Evolutionary conservation across 1,140 invertebrate species (phyloP).

Genomic region (Dendroctonus ponderosae): DNA sequence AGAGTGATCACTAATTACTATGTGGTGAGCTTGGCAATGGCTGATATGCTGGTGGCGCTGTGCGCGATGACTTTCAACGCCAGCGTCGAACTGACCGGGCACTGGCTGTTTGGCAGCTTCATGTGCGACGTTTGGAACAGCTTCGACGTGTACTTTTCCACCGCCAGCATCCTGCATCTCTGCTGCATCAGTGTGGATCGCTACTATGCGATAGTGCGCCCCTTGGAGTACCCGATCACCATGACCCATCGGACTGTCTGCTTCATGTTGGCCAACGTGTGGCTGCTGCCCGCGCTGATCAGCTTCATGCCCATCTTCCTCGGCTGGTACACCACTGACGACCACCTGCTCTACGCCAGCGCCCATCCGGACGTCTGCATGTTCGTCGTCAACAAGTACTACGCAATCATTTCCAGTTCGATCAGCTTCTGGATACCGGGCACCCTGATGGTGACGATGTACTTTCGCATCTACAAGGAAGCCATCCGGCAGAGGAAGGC

Average conservation of each 20-base stretch:
- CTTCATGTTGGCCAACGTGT: conserved; percentile 82
- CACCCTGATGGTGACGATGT: conserved; percentile 92
- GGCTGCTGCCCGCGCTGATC: conserved; percentile 87
- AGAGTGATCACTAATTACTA: conserved; percentile 93
- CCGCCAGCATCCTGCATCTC: conserved; percentile 89
- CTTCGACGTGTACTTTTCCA: conserved; percentile 93
- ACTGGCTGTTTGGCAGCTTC: conserved; percentile 84
- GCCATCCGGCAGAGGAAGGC: conserved; percentile 86
- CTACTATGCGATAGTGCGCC: conserved; percentile 86
- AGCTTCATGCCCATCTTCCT: conserved; percentile 95
- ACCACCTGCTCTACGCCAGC: conserved; percentile 67
- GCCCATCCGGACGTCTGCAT: conserved; percentile 76
- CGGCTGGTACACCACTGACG: conserved; percentile 85
- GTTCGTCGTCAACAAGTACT: conserved; percentile 86
- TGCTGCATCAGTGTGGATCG: conserved; percentile 94
- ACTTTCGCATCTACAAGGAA: conserved; percentile 85
- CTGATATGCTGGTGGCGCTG: conserved; percentile 87
- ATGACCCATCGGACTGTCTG: conserved; percentile 81
- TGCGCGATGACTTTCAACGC: conserved; percentile 97
- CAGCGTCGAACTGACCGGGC: conserved; percentile 73
- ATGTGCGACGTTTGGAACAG: conserved; percentile 96
- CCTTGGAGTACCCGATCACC: conserved; percentile 83
- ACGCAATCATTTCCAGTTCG: conserved; percentile 85
- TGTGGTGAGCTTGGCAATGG: conserved; percentile 88
- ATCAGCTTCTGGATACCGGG: conserved; percentile 96